phyloP scores from a whole-genome alignment of 2,888 invertebrate genomes.

The Steinernema carpocapsae region DNA sequence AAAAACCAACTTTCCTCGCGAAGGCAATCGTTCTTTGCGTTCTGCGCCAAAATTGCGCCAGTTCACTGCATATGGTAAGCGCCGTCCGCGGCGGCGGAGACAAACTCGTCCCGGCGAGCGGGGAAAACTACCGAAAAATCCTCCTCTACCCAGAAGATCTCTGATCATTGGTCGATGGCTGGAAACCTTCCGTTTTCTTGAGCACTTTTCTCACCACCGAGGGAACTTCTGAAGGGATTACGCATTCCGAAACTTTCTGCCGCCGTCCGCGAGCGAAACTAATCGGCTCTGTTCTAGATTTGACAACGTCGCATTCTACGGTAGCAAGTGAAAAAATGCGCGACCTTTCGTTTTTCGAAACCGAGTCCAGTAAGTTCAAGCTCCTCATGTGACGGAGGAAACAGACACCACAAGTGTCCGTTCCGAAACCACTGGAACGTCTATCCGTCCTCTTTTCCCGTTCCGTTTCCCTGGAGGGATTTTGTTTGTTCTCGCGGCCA shows the following conservation, averaged over 20 bases:
- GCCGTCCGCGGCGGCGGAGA: not conserved
- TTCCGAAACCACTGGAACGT: too few relatives aligned
- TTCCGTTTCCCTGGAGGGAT: too few relatives aligned
- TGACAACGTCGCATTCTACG: conserved; percentile 8
- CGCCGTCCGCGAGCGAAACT: not conserved
- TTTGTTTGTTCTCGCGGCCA: not conserved
- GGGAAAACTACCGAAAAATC: not conserved
- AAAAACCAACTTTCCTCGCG: not conserved
- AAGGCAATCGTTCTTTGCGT: conserved; percentile 8
- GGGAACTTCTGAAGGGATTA: conserved; percentile 4
- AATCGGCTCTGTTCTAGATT: conserved; percentile 35
- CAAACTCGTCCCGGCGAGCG: not conserved
- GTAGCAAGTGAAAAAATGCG: conserved; percentile 27
- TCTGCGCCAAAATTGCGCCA: not conserved
- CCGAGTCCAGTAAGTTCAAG: conserved; percentile 23
- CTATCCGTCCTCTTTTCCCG: too few relatives aligned
- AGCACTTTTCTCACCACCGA: not conserved
- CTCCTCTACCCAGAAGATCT: not conserved
- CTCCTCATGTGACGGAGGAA: conserved; percentile 15
- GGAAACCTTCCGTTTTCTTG: not conserved
- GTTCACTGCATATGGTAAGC: conserved; percentile 27
- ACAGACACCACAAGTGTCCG: not conserved
- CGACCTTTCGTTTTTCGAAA: conserved; percentile 30
- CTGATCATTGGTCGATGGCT: not conserved
- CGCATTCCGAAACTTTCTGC: not conserved